phyloP scores from a whole-genome alignment of 1,140 invertebrate species.

The Caenorhabditis tropicalis region DNA sequence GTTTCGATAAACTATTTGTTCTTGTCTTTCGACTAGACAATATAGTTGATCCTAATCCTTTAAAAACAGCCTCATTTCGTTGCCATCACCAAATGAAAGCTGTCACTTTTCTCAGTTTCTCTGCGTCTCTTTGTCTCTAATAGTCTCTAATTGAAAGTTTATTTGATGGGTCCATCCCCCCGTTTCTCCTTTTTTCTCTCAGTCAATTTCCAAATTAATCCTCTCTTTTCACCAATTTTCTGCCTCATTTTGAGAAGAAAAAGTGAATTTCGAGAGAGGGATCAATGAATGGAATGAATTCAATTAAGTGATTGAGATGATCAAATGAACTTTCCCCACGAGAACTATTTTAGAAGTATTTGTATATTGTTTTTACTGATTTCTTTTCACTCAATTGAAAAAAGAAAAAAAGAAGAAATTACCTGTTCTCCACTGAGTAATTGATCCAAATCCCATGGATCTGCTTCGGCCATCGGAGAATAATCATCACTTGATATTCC shows the following conservation, averaged over 20 bases:
- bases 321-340: too few relatives aligned
- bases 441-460: slow-evolving; percentile 57
- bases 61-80: background rate
- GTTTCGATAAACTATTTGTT: background rate
- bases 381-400: too few relatives aligned
- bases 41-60: slow-evolving; percentile 7
- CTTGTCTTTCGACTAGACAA: background rate
- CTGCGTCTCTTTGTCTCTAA: background rate
- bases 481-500: slow-evolving; percentile 23
- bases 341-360: background rate
- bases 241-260: background rate
- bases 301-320: background rate
- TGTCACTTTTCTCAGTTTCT: background rate
- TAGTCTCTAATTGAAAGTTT: background rate
- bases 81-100: background rate
- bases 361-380: background rate
- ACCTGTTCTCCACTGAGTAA: slow-evolving; percentile 56
- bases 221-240: background rate
- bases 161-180: slow-evolving; percentile 25
- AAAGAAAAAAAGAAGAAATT: background rate
- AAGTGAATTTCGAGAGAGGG: too few relatives aligned
- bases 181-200: background rate
- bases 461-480: slow-evolving; percentile 41
- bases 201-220: slow-evolving; percentile 42
- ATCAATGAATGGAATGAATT: background rate